phyloP scores from a whole-genome alignment of 2,888 invertebrate genomes.

The Andrena bicolor region DNA sequence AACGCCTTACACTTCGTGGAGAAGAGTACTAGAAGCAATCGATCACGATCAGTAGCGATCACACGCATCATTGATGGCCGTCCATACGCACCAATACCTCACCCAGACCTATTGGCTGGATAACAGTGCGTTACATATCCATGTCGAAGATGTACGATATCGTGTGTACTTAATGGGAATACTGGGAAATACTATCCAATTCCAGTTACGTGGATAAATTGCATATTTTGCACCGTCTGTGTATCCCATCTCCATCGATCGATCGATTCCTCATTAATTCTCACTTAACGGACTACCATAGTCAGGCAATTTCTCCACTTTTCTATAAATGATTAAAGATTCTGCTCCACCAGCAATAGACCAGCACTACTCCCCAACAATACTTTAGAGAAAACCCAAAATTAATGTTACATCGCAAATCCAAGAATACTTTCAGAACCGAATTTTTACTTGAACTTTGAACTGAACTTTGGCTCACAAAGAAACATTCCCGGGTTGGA shows the following conservation, averaged over 20 bases:
- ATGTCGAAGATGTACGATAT: constrained; percentile 67
- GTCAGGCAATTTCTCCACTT: too few species aligned
- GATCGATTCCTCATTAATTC: constrained; percentile 11
- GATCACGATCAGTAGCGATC: constrained; percentile 7
- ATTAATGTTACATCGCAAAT: too few species aligned
- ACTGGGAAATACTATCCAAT: constrained; percentile 70
- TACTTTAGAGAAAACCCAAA: too few species aligned
- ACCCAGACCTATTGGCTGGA: constrained; percentile 25
- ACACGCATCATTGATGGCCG: constrained; percentile 20
- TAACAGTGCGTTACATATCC: constrained; percentile 59
- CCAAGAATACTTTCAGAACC: too few species aligned
- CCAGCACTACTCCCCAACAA: too few species aligned
- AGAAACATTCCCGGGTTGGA: too few species aligned
- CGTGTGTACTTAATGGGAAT: constrained; percentile 65
- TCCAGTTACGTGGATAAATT: constrained; percentile 71
- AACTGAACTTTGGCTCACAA: too few species aligned
- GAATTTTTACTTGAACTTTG: too few species aligned
- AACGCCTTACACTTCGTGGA: too few species aligned
- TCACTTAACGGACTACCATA: background rate
- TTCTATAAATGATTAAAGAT: background rate
- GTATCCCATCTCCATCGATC: constrained; percentile 15
- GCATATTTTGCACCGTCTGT: constrained; percentile 42
- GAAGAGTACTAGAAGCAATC: too few species aligned
- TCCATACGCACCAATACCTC: constrained; percentile 48
- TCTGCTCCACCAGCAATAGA: background rate